phyloP scores from a whole-genome alignment of 1,140 invertebrate genomes.

The Heliconius eleuchia region DNA sequence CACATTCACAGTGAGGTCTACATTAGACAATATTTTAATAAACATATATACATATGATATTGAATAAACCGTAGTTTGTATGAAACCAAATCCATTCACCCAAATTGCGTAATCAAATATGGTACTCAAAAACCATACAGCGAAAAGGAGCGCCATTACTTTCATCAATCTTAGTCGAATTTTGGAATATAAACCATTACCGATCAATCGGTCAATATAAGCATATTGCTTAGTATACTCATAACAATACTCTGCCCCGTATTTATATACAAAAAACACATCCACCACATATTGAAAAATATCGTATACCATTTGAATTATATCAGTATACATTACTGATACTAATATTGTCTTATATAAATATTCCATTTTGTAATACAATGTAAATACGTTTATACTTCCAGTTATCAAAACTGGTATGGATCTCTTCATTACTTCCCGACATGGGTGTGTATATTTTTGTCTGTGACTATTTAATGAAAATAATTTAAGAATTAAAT shows the following conservation, averaged over 20 bases:
- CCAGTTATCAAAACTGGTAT: slow-evolving; percentile 34
- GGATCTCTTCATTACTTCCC: not conserved
- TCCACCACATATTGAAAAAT: slow-evolving; percentile 58
- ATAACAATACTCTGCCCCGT: slow-evolving; percentile 39
- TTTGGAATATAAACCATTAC: slow-evolving; percentile 18
- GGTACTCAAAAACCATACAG: slow-evolving; percentile 25
- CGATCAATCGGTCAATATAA: slow-evolving; percentile 32
- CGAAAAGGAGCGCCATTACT: slow-evolving; percentile 12
- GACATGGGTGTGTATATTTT: slow-evolving; percentile 12
- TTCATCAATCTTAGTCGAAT: slow-evolving; percentile 27
- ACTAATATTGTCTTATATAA: slow-evolving; percentile 35
- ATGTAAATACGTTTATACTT: slow-evolving; percentile 36
- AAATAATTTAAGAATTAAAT: slow-evolving; percentile 38
- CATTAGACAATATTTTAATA: slow-evolving; percentile 37
- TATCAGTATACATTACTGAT: slow-evolving; percentile 59
- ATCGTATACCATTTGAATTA: slow-evolving; percentile 57
- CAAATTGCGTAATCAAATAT: slow-evolving; percentile 30
- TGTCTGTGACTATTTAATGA: slow-evolving; percentile 25
- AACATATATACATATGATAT: slow-evolving; percentile 33
- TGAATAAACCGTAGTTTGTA: slow-evolving; percentile 19
- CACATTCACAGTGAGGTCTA: slow-evolving; percentile 32
- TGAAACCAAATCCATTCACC: slow-evolving; percentile 21
- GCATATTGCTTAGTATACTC: slow-evolving; percentile 37
- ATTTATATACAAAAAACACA: slow-evolving; percentile 54
- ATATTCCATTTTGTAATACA: slow-evolving; percentile 49